Conservation (phyloP, 2,888 invertebrate genomes). For the Allophyes oxyacanthae region DNA sequence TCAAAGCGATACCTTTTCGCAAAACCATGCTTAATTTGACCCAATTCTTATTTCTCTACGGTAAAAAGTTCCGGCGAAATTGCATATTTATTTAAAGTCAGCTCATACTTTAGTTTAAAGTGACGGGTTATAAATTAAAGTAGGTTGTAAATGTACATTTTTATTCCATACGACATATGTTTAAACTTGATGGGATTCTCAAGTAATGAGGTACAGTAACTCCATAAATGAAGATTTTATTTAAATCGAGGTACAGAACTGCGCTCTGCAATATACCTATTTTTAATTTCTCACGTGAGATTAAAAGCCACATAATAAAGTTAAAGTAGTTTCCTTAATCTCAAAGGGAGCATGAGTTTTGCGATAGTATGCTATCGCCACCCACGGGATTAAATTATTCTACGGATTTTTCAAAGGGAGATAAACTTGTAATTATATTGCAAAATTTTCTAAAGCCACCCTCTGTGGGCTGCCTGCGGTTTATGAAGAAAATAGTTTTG, state of each 20-base stretch:
- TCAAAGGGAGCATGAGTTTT: conserved; percentile 20
- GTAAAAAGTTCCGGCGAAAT: background rate
- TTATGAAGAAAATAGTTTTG: conserved; percentile 28
- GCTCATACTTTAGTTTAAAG: conserved; percentile 7
- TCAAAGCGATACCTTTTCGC: conserved; percentile 14
- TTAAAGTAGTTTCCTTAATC: conserved; percentile 9
- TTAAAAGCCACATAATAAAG: conserved; percentile 1
- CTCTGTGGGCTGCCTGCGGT: conserved; percentile 1
- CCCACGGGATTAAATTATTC: conserved; percentile 4
- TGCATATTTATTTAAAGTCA: conserved; percentile 15
- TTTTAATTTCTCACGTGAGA: too few species aligned
- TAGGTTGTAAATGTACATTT: background rate
- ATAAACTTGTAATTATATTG: conserved; percentile 40
- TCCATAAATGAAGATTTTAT: too few species aligned
- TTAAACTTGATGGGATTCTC: too few species aligned
- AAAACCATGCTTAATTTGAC: conserved; percentile 29
- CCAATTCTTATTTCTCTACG: conserved; percentile 15
- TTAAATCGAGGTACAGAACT: too few species aligned
- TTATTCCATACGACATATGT: background rate
- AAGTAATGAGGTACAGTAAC: too few species aligned
- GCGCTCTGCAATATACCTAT: too few species aligned
- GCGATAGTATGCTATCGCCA: background rate
- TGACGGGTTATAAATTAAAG: conserved; percentile 17
- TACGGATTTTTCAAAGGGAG: conserved; percentile 33
- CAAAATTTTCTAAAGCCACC: conserved; percentile 25